Conservation (phyloP, 2,113 vertebrate genomes). For the Raja brachyura region DNA sequence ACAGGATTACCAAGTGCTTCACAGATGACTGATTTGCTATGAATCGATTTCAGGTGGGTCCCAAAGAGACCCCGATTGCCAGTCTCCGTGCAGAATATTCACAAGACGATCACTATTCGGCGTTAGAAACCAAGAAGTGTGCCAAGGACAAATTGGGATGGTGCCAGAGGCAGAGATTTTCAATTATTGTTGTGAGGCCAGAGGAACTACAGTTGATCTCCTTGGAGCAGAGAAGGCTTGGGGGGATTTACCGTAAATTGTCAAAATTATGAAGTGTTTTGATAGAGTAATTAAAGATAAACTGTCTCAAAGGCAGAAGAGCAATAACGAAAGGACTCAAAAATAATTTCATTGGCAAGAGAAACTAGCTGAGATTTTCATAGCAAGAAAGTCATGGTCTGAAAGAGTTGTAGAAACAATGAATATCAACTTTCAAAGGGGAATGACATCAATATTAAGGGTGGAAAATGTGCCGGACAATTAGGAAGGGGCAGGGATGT, state of each 20-base stretch:
- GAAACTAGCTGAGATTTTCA: background rate
- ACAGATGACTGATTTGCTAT: background rate
- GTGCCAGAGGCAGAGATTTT: background rate
- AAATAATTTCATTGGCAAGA: background rate
- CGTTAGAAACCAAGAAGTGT: background rate
- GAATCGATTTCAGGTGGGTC: background rate
- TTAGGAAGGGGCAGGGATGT: background rate
- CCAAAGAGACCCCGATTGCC: background rate
- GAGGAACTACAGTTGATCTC: background rate
- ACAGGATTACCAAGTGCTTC: background rate
- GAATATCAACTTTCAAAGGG: background rate
- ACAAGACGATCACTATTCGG: background rate
- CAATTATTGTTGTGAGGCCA: background rate
- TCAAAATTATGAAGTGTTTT: too few relatives aligned
- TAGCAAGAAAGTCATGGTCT: background rate
- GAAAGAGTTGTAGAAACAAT: background rate
- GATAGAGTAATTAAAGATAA: background rate
- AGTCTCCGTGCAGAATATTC: background rate
- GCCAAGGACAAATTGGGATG: background rate
- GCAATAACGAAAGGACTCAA: background rate
- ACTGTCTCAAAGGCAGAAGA: background rate
- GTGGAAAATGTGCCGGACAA: background rate
- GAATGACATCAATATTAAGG: background rate
- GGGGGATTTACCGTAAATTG: too few relatives aligned
- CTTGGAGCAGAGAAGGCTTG: too few relatives aligned